phyloP scores from a whole-genome alignment of 23 tunicate genomes.

The Styela plicata region DNA sequence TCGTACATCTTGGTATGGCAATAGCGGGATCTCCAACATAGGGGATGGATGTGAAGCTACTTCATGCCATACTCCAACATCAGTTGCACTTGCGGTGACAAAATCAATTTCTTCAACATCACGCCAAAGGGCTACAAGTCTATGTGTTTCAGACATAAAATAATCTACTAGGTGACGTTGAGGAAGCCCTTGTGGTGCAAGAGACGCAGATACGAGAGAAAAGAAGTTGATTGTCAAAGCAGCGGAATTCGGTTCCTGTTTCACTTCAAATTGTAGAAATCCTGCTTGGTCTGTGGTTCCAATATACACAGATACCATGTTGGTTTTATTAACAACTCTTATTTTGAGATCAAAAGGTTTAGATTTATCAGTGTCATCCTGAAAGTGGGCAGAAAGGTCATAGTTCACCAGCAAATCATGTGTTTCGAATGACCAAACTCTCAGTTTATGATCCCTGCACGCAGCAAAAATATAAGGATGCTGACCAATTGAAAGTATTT shows the following conservation, averaged over 20 bases:
- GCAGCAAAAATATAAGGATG: slow-evolving; percentile 45
- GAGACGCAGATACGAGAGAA: background rate
- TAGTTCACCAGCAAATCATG: background rate
- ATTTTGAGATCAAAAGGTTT: background rate
- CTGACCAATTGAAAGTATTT: background rate
- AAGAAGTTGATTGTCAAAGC: background rate
- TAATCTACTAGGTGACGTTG: slow-evolving; percentile 41
- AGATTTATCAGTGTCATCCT: background rate
- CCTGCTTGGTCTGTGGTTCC: background rate
- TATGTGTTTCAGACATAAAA: slow-evolving; percentile 8
- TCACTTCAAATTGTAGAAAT: slow-evolving; percentile 16
- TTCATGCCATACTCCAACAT: slow-evolving; percentile 62
- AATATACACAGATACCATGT: background rate
- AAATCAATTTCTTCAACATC: slow-evolving; percentile 51
- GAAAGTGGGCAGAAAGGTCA: background rate
- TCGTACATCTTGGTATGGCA: slow-evolving; percentile 24
- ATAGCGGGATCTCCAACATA: background rate
- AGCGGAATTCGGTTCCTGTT: background rate
- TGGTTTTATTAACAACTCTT: background rate
- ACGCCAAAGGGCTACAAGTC: slow-evolving; percentile 53
- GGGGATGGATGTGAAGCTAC: slow-evolving; percentile 37
- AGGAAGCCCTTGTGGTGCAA: background rate
- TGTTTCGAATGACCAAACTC: slow-evolving; percentile 62
- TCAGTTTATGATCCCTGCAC: slow-evolving; percentile 47
- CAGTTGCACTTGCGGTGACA: slow-evolving; percentile 42